A percentile compares a stretch with the other conserved stretches of the same genome.
These are phyloP conservation scores for Phortica variegata DNA, from an alignment of 1,140 invertebrate species.

Conservation along the genomic window DNA sequence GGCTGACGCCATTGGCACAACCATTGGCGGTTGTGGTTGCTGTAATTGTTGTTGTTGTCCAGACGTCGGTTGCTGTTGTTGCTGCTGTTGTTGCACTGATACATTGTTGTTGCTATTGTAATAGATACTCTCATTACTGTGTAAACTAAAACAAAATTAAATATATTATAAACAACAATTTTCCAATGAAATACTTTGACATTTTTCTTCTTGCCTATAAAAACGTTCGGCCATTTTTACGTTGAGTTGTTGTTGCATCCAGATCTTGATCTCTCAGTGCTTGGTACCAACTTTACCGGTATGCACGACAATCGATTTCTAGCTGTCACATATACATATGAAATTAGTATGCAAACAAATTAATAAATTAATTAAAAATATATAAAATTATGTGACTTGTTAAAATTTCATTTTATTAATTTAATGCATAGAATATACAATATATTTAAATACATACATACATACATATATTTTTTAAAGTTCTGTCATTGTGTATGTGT, in stretches of 20 bases:
- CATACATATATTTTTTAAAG: no score
- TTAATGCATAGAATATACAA: conserved; percentile 14
- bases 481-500: no score
- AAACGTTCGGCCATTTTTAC: conserved; percentile 24
- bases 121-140: no score
- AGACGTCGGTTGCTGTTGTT: not conserved
- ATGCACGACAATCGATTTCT: conserved; percentile 19
- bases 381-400: no score
- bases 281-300: conserved; percentile 25
- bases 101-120: conserved; percentile 8
- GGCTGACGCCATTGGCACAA: no score
- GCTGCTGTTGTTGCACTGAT: not conserved
- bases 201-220: conserved; percentile 17
- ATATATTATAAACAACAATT: not conserved
- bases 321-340: conserved; percentile 7
- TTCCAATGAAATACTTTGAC: not conserved
- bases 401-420: not conserved
- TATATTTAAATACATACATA: conserved; percentile 2
- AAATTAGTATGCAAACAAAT: no score
- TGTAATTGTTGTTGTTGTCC: no score
- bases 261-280: conserved; percentile 8
- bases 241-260: not conserved
- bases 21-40: no score
- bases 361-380: no score
- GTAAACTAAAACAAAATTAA: not conserved